phyloP scores from a whole-genome alignment of 2,113 vertebrate species.

The Trichechus manatus region DNA sequence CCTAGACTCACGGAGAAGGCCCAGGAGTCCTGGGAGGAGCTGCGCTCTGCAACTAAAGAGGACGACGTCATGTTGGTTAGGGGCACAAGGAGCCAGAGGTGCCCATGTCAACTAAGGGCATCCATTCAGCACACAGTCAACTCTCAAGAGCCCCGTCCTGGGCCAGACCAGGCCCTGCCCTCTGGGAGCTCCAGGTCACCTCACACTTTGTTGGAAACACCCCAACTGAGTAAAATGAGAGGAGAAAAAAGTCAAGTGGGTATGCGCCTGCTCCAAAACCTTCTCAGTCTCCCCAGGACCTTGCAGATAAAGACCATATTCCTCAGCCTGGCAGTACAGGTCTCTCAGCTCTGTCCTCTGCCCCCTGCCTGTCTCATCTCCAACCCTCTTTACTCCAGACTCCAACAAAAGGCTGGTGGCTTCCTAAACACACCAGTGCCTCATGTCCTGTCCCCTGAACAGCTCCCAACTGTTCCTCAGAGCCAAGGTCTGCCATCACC shows the following conservation, averaged over 20 bases:
- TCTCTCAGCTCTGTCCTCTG: not conserved
- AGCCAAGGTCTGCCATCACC: not conserved
- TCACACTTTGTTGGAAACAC: not conserved
- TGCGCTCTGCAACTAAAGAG: constrained; percentile 67
- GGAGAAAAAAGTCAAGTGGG: not conserved
- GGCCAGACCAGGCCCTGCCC: not conserved
- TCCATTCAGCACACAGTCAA: not conserved
- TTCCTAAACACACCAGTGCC: too few species aligned
- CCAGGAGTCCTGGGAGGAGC: constrained; percentile 88
- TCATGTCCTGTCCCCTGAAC: not conserved
- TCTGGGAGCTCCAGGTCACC: not conserved
- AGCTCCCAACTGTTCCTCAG: not conserved
- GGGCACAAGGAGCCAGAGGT: fast-evolving
- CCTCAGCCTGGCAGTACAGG: not conserved
- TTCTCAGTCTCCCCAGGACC: not conserved
- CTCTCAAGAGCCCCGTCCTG: not conserved
- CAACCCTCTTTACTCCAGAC: not conserved
- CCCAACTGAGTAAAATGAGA: not conserved
- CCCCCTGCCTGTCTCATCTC: not conserved
- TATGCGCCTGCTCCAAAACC: fast-evolving
- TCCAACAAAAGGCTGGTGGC: not conserved
- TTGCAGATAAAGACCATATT: not conserved
- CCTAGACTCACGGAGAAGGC: constrained; percentile 94
- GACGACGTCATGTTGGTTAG: fast-evolving
- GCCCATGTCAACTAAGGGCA: not conserved